Evolutionary conservation across 1,140 invertebrate species (phyloP), one percentile per base, ranked within the genome.

Genomic region (Nixonia krombeini): DNA sequence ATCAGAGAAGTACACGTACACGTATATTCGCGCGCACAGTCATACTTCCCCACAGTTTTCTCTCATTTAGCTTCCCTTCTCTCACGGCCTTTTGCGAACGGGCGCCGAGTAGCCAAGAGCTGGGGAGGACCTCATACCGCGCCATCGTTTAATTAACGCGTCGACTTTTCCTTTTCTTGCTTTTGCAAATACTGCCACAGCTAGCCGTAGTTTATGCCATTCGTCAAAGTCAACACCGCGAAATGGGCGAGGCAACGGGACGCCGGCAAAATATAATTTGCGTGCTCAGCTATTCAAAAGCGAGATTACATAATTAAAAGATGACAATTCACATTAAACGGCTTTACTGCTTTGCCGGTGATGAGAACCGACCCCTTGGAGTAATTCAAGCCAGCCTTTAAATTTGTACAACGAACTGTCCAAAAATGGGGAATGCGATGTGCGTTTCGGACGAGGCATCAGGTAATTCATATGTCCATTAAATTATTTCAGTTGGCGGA

Each of bases 211-310:
- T 68, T 68, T 62, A 62, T 49, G 65, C n/a, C n/a, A 68, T 49
- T 62, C 53, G 65, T 69, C 65, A 62, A 69, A 69, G 65, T 69
- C 65, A 62, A 58, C 57, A 68, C 38, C 52, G 53, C 44, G 44
- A 63, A 63, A 63, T 64, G 55, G 56, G 64, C 64, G 59, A 16
- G 38, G 49, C 40, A 58, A 42, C 55, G 63, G 64, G 66, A 69
- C 49, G 53, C 42, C 41, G 35, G 42, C 44, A 45, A 38, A 58
- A 69, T 63, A 59, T 69, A 53, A 68, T 62, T 68, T 59, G 15
- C 57, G 46, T 33, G 49, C 57, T 35, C 51, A 51, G 9, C 25
- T 4, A 26, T 9, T 26, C 25, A 50, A 59, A 56, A 46, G 64
- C 64, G 29, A 13, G 42, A 42, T 23, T 56, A 28, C 51, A 35